A percentile compares a stretch with the other conserved stretches of the same genome.
Evolutionary conservation across 2,797 vertebrate species (phyloP).

Genomic region (Channallabes apus): DNA sequence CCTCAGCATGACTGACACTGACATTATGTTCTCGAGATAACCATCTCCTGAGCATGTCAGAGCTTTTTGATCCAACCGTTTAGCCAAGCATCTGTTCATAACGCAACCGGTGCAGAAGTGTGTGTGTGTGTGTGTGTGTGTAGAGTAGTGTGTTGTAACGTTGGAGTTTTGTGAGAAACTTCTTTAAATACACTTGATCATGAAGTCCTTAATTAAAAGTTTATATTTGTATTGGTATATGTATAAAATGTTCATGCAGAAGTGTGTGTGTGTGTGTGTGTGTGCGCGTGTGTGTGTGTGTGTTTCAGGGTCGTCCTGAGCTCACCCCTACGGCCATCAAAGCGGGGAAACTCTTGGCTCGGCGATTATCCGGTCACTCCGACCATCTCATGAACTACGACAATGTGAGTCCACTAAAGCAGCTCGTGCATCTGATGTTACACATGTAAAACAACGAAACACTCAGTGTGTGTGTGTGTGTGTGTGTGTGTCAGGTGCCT

Average conservation of each 20-base stretch:
- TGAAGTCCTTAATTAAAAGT: background rate
- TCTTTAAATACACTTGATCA: background rate
- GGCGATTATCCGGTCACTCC: constrained; percentile 77
- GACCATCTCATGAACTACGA: constrained; percentile 87
- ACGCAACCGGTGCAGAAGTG: background rate
- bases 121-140: constrained; percentile 3
- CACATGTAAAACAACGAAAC: background rate
- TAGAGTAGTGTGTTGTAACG: background rate
- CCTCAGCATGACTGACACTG: constrained; percentile 41
- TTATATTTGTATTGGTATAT: background rate
- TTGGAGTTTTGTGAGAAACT: background rate
- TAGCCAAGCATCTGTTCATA: background rate
- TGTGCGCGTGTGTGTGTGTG: background rate
- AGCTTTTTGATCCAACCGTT: constrained; percentile 58
- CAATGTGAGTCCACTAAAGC: constrained; percentile 75
- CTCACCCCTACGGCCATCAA: constrained; percentile 90
- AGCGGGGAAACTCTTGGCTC: constrained; percentile 88
- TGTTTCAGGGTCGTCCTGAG: constrained; percentile 86
- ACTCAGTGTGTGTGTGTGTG: constrained; percentile 35
- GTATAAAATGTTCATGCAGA: background rate
- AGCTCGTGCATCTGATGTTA: background rate
- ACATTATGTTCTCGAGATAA: constrained; percentile 40
- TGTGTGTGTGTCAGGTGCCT: constrained; percentile 75
- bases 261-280: constrained; percentile 22
- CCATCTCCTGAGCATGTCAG: constrained; percentile 48